These are phyloP conservation scores for Villa cingulata DNA, from an alignment of 2,888 invertebrate genomes.

Conservation along the genomic window DNA sequence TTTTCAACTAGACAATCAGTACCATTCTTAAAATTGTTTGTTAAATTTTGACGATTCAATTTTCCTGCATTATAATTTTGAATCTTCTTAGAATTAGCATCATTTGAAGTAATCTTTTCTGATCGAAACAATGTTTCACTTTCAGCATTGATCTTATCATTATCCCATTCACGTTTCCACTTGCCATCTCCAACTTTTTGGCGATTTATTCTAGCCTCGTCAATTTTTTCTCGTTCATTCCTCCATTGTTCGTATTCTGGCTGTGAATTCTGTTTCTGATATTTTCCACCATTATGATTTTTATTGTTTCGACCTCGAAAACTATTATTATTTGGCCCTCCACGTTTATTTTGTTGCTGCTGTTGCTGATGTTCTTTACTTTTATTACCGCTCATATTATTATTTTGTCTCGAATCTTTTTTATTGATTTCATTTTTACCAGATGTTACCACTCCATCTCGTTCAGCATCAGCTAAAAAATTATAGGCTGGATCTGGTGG, in stretches of 20 bases:
- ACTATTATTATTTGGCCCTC: constrained; percentile 10
- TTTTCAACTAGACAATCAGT: constrained; percentile 11
- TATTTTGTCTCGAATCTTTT: constrained; percentile 9
- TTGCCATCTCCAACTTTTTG: constrained; percentile 37
- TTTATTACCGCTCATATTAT: not conserved
- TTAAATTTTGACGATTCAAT: not conserved
- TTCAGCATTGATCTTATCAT: constrained; percentile 26
- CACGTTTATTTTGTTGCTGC: constrained; percentile 6
- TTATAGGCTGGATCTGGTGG: constrained; percentile 37
- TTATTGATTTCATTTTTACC: constrained; percentile 6
- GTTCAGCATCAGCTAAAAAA: constrained; percentile 34
- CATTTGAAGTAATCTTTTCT: constrained; percentile 3
- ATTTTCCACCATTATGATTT: constrained; percentile 6
- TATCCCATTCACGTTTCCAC: constrained; percentile 37
- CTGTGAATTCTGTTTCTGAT: constrained; percentile 14
- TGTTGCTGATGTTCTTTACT: constrained; percentile 6
- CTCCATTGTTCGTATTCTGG: constrained; percentile 35
- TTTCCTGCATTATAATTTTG: not conserved
- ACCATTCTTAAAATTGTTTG: not conserved
- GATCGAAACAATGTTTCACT: constrained; percentile 4
- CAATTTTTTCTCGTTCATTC: constrained; percentile 35
- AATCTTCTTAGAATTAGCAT: constrained; percentile 5
- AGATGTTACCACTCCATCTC: constrained; percentile 21
- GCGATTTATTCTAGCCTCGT: constrained; percentile 33
- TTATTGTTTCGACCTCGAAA: constrained; percentile 10